These are phyloP conservation scores for Conus ventricosus DNA, from an alignment of 1,140 invertebrate species.

Conservation along the genomic window DNA sequence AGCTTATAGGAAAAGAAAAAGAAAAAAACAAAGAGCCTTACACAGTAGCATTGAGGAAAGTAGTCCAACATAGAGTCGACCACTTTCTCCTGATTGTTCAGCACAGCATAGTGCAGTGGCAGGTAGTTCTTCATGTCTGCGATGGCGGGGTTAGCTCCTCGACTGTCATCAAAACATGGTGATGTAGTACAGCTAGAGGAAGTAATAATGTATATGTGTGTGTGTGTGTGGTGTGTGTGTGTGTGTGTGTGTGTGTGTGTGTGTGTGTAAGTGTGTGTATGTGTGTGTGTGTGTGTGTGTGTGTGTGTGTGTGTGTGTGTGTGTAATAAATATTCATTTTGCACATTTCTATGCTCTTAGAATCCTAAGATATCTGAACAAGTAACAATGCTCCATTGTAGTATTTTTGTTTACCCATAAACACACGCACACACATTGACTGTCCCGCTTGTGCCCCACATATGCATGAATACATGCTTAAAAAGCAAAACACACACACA, in stretches of 20 bases:
- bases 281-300: not conserved
- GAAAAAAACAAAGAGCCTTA: not conserved
- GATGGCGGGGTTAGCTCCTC: conserved; percentile 58
- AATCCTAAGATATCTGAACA: too few species aligned
- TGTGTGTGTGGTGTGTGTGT: not conserved
- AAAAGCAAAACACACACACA: too few species aligned
- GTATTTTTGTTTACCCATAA: too few species aligned
- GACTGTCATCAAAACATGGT: conserved; percentile 41
- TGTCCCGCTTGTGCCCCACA: too few species aligned
- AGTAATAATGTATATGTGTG: too few species aligned
- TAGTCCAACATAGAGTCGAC: conserved; percentile 56
- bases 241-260: not conserved
- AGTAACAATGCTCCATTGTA: too few species aligned
- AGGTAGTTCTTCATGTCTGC: conserved; percentile 63
- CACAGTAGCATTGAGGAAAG: conserved; percentile 49
- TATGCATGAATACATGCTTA: too few species aligned
- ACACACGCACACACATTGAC: too few species aligned
- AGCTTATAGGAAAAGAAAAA: too few species aligned
- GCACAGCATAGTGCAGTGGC: conserved; percentile 66
- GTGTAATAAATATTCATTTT: too few species aligned
- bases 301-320: not conserved
- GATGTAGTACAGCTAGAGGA: not conserved
- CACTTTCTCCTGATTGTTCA: conserved; percentile 57
- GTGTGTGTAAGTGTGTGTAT: not conserved
- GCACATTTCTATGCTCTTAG: too few species aligned